Base-by-base conservation (phyloP, 2,888 invertebrate genomes). In the Nomada ferruginata region DNA sequence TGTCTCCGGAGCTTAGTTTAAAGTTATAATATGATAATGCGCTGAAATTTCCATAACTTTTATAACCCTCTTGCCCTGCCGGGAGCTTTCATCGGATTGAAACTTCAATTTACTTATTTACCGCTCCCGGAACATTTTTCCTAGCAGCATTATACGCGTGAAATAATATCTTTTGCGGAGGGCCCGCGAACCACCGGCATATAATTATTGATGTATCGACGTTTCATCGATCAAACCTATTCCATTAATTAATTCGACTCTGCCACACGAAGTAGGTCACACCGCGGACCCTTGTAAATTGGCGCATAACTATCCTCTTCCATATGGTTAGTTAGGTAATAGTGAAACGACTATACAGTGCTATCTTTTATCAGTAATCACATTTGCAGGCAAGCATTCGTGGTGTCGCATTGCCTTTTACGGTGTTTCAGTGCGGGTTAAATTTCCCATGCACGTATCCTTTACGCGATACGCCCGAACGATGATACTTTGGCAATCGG, bases 401-500 rank as follows among this genome's bases (percentile, higher is more conserved):
- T 20, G 50, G 23, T 52, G 74, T 59, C 59, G 74, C 50, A 23
- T 59, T n/a, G 52, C 44, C n/a, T 61, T n/a, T 44, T 36, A 29
- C 13, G 44, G 66, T 23, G 55, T 20, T 76, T 55, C 53, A 55
- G n/a, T 18, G 42, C 20, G 20, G 29, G 13, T 76, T 76, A 23
- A 29, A 63, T 64, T 72, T 61, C 52, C 29, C 63, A 15, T 53
- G 20, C 59, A 53, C 26, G 26, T 26, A 26, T 26, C 26, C 26
- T 26, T 26, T 72, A 68, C 63, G 59, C 70, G 72, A 78, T 61
- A 63, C 20, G 36, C 20, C 18, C 13, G 26, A 60, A 72, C 47
- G 44, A 42, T 59, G 79, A 61, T 73, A 69, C 68, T 60, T 79
- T 72, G 72, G 61, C 20, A 59, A 20, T 15, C 59, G 18, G 65